Evolutionary conservation across 2,888 invertebrate genomes (phyloP), one percentile per base, ranked within the genome.

Genomic region (Sesia bembeciformis): DNA sequence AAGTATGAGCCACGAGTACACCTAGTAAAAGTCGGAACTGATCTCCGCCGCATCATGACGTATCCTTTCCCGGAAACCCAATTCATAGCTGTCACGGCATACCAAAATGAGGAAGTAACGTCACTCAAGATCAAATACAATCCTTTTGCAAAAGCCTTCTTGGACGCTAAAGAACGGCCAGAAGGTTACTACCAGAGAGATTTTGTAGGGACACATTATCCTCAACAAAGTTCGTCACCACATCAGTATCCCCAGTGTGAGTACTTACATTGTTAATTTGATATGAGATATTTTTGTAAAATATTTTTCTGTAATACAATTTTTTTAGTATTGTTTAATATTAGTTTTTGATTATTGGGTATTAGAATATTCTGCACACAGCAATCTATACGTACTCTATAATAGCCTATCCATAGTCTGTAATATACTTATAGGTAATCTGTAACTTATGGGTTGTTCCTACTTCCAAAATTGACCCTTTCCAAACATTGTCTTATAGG

Each of bases 11-110:
- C 99, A 0, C 90, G 97, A 38, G 95, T 98, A 4, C 97, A 98
- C 76, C 90, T 98, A 43, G 96, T 98, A 39, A 94, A 95, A 72
- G 97, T 98, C 1, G 97, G 96, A 4, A 94, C 96, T 0, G 95
- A 95, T 73, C 93, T 95, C 56, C 91, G 95, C 56, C 90, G 94
- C 66, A 95, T 97, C 58, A 93, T 96, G 73, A 96, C 96, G 1
- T 97, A 96, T 80, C 95, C 96, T 23, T 98, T 98, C 75, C 96
- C 97, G 0, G 97, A 98, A 81, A 98, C 98, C 0, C 97, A 98
- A 81, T 99, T 99, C 80, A 98, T 99, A 64, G 98, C 99, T 0
- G 99, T 99, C 8, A 99, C 99, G 0, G 99, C 99, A 0, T 99
- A 99, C 81, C 99, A 99, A 79, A 99, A 98, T 75, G 98, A 98